These are phyloP conservation scores for Sweltsa coloradensis DNA, from an alignment of 1,140 invertebrate genomes.

Conservation along the genomic window DNA sequence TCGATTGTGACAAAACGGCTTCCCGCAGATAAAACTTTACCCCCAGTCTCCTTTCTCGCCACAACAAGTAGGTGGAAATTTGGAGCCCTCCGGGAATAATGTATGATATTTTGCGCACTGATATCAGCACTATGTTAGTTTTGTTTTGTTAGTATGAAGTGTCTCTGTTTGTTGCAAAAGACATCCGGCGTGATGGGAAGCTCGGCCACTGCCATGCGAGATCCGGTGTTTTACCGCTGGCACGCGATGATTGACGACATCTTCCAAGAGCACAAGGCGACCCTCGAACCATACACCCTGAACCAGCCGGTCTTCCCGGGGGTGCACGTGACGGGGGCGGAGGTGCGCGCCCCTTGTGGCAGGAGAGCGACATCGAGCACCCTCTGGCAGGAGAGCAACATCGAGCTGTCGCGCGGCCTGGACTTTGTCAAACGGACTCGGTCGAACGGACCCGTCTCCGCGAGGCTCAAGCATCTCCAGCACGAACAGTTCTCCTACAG, in stretches of 20 bases:
- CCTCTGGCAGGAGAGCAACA: constrained; percentile 49
- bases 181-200: constrained; percentile 54
- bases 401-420: constrained; percentile 59
- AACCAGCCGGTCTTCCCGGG: constrained; percentile 47
- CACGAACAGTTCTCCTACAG: constrained; percentile 45
- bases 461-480: constrained; percentile 51
- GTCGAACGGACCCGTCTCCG: constrained; percentile 39
- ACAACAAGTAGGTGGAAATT: too few species aligned
- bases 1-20: too few species aligned
- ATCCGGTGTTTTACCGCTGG: constrained; percentile 32
- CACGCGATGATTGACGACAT: constrained; percentile 30
- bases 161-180: constrained; percentile 33
- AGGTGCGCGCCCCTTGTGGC: constrained; percentile 28
- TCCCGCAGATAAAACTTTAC: too few species aligned
- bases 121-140: too few species aligned
- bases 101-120: too few species aligned
- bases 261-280: constrained; percentile 30
- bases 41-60: too few species aligned
- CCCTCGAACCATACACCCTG: constrained; percentile 24
- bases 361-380: constrained; percentile 35
- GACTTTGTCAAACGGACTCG: constrained; percentile 47
- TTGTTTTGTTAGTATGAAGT: too few species aligned
- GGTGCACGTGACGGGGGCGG: constrained; percentile 40
- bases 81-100: too few species aligned
- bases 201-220: constrained; percentile 55